These are phyloP conservation scores for Sula dactylatra DNA, from an alignment of 2,113 vertebrate species.

Conservation along the genomic window DNA sequence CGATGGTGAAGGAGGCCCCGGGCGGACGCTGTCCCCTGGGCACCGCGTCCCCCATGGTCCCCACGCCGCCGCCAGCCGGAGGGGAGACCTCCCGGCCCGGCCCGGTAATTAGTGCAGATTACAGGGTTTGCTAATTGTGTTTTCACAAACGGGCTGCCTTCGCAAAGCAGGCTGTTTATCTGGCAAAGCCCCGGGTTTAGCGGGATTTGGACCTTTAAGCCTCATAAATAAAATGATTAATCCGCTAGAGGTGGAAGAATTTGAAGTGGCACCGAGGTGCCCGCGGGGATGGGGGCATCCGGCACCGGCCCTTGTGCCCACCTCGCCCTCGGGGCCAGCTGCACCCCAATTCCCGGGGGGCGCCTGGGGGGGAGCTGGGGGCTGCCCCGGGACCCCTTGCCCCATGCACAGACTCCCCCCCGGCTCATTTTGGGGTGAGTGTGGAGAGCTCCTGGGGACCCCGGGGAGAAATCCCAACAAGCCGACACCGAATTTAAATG, in stretches of 20 bases:
- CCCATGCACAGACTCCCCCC: too few species aligned
- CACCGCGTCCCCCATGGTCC: not conserved
- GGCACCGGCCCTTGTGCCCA: not conserved
- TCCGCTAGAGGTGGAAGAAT: constrained; percentile 64
- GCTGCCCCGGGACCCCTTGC: not conserved
- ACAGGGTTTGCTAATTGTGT: constrained; percentile 70
- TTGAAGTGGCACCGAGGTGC: constrained; percentile 4
- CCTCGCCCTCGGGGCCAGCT: not conserved
- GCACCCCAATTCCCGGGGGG: not conserved
- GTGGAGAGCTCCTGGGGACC: not conserved
- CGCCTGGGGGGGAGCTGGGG: not conserved
- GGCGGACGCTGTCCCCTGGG: not conserved
- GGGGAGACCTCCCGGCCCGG: not conserved
- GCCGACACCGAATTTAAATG: not conserved
- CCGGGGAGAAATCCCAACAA: not conserved
- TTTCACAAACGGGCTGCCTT: constrained; percentile 65
- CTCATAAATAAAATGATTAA: constrained; percentile 73
- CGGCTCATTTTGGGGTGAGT: not conserved
- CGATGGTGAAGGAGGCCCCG: constrained; percentile 81
- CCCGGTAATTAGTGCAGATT: constrained; percentile 60
- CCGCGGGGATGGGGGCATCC: not conserved
- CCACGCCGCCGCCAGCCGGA: not conserved
- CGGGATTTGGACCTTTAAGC: constrained; percentile 66
- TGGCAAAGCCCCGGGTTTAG: constrained; percentile 64
- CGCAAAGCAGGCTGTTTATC: constrained; percentile 69